phyloP scores from a whole-genome alignment of 2,888 invertebrate species.

The Brachycybe producta region DNA sequence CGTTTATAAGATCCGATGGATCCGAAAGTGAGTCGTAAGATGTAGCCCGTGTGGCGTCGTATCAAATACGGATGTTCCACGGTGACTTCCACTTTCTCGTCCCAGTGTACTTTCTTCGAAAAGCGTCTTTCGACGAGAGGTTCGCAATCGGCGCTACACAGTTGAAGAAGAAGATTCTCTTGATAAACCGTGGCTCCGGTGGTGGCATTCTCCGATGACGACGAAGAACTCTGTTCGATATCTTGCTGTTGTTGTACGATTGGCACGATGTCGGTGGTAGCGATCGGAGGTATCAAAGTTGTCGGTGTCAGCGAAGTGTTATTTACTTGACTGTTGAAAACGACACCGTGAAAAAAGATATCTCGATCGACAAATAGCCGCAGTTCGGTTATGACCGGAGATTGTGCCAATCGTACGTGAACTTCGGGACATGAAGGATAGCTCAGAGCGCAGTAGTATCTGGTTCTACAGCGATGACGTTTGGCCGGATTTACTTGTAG shows the following conservation, averaged over 20 bases:
- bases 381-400: slow-evolving; percentile 20
- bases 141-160: slow-evolving; percentile 20
- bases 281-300: not conserved
- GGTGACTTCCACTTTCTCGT: slow-evolving; percentile 20
- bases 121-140: slow-evolving; percentile 19
- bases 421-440: slow-evolving; percentile 18
- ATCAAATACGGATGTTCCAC: slow-evolving; percentile 18
- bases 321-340: slow-evolving; percentile 38
- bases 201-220: not conserved
- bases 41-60: slow-evolving; percentile 15
- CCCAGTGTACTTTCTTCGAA: slow-evolving; percentile 18
- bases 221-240: not conserved
- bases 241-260: not conserved
- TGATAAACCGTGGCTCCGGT: not conserved
- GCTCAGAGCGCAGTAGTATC: slow-evolving; percentile 46
- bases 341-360: slow-evolving; percentile 57
- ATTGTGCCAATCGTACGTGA: slow-evolving; percentile 19
- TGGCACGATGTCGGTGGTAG: not conserved
- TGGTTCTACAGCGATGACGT: slow-evolving; percentile 58
- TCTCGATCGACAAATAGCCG: slow-evolving; percentile 61
- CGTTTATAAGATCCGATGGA: slow-evolving; percentile 20
- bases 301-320: not conserved
- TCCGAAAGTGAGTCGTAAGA: slow-evolving; percentile 18
- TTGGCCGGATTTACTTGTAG: slow-evolving; percentile 7
- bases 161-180: slow-evolving; percentile 14